Conservation (phyloP, 2,797 vertebrate species). For the Enteromius argenteus region DNA sequence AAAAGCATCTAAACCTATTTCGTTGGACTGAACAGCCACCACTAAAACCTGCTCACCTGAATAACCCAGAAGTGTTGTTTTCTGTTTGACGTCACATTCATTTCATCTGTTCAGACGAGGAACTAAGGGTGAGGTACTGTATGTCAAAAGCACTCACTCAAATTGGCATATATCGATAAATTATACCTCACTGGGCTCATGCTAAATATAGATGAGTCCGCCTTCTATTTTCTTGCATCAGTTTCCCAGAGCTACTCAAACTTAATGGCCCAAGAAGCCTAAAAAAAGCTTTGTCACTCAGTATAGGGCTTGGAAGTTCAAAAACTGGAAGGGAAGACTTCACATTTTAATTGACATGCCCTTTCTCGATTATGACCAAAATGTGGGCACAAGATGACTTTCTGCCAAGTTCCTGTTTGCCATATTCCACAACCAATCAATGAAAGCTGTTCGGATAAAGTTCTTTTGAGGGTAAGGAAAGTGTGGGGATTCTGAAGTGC, state of each 20-base stretch:
- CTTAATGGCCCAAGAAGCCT: neutral
- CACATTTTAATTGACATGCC: neutral
- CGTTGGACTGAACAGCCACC: neutral
- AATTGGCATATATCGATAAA: conserved; percentile 40
- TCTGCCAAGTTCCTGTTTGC: neutral
- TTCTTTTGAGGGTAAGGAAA: conserved; percentile 32
- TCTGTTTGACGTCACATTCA: neutral
- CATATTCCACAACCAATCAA: conserved; percentile 45
- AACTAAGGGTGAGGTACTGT: neutral
- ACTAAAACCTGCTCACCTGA: neutral
- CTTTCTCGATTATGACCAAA: conserved; percentile 14
- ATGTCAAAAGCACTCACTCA: conserved; percentile 42
- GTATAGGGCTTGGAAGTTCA: neutral
- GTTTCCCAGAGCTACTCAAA: conserved; percentile 24
- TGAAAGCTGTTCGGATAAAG: neutral
- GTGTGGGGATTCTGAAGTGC: conserved; percentile 16
- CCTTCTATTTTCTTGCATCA: conserved; percentile 35
- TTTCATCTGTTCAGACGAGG: neutral
- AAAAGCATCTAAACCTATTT: neutral
- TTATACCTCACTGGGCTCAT: conserved; percentile 34
- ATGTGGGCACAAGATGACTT: conserved; percentile 12
- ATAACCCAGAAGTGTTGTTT: neutral
- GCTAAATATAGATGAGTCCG: conserved; percentile 50
- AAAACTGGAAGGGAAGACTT: conserved; percentile 12
- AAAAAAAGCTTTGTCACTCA: neutral